Conservation (phyloP, 1,140 invertebrate species). For the Lutraria rhynchaena region DNA sequence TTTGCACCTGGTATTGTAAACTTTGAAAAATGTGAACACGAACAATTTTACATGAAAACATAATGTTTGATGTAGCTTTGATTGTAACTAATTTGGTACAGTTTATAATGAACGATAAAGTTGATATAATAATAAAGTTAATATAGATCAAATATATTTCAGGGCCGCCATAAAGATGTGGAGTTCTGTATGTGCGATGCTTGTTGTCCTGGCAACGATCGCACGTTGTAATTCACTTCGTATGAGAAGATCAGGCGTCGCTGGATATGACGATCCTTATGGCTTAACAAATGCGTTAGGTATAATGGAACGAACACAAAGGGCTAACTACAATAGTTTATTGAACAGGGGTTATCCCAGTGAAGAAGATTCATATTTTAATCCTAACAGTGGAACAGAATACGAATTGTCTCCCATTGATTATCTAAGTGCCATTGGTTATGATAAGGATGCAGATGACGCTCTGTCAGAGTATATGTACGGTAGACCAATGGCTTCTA, state of each 20-base stretch:
- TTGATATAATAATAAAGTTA: too few relatives aligned
- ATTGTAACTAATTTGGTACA: too few relatives aligned
- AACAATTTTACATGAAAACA: too few relatives aligned
- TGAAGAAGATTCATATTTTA: conserved; percentile 30
- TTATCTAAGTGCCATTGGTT: conserved; percentile 8
- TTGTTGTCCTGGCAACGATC: too few relatives aligned
- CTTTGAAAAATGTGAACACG: too few relatives aligned
- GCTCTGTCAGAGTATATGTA: background rate
- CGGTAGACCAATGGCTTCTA: background rate
- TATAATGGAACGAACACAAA: conserved; percentile 6
- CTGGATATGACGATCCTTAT: conserved; percentile 47
- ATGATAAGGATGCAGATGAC: background rate
- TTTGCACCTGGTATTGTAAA: too few relatives aligned
- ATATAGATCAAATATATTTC: too few relatives aligned
- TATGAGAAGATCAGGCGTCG: conserved; percentile 34
- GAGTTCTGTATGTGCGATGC: too few relatives aligned
- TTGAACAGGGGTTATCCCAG: background rate
- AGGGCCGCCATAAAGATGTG: too few relatives aligned
- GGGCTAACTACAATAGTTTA: background rate
- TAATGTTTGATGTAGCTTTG: too few relatives aligned
- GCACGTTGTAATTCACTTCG: background rate
- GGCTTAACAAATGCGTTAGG: conserved; percentile 35
- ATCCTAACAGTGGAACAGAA: background rate
- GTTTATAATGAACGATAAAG: too few relatives aligned
- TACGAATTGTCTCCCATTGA: background rate